These are phyloP conservation scores for Rhinoderma darwinii DNA, from an alignment of 2,113 vertebrate genomes.

Conservation along the genomic window DNA sequence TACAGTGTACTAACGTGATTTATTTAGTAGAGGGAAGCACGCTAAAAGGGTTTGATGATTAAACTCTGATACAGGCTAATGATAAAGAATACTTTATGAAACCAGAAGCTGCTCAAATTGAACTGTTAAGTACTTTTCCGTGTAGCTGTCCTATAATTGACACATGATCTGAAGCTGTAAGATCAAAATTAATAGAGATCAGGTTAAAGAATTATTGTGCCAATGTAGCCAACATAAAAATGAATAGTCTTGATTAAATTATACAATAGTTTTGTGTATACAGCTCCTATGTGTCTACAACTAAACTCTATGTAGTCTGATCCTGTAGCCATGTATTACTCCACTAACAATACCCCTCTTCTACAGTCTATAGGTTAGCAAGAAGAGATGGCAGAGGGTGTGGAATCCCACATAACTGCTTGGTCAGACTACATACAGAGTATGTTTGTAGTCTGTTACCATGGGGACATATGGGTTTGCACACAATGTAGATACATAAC, in stretches of 20 bases:
- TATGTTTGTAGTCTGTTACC: no score
- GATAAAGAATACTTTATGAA: neutral
- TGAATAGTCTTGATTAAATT: no score
- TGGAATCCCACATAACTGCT: no score
- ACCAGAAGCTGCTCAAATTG: neutral
- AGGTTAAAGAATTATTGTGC: neutral
- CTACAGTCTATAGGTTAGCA: no score
- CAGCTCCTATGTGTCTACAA: no score
- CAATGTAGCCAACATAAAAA: neutral
- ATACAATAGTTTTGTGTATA: neutral
- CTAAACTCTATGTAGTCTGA: no score
- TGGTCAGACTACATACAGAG: no score
- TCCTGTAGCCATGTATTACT: no score
- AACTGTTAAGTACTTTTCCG: neutral
- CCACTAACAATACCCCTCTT: no score
- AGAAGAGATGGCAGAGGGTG: no score
- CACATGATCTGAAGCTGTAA: neutral
- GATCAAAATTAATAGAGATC: neutral
- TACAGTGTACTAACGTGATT: neutral
- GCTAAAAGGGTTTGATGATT: constrained; percentile 22
- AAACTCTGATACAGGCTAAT: constrained; percentile 31
- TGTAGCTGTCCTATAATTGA: neutral
- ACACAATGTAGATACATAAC: no score
- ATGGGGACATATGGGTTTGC: no score
- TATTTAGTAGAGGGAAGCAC: neutral